Percentiles rank a stretch among this genome's conserved stretches.
phyloP scores from a whole-genome alignment of 2,113 vertebrate species.

The Strigops habroptila region DNA sequence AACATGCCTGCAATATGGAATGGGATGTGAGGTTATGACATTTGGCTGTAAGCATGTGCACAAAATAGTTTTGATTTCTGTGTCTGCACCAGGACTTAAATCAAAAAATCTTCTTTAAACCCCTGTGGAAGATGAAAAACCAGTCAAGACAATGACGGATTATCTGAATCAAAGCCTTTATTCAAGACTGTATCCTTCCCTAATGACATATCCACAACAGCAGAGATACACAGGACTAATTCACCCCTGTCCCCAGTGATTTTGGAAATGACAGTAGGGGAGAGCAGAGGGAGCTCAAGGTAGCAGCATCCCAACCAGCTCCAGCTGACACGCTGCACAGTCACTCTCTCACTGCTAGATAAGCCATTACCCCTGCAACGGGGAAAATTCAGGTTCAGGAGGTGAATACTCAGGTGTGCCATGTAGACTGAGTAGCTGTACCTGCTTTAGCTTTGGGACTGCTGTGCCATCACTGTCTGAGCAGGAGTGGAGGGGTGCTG shows the following conservation, averaged over 20 bases:
- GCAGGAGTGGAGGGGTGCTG: fast-evolving
- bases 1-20: background rate
- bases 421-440: fast-evolving
- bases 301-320: background rate
- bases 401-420: background rate
- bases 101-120: background rate
- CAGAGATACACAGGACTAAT: background rate
- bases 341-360: fast-evolving
- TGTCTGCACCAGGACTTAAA: background rate
- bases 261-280: background rate
- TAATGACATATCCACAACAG: background rate
- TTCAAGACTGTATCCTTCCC: background rate
- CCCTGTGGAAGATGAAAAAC: background rate
- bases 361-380: background rate
- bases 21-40: background rate
- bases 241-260: background rate
- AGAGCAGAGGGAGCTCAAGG: background rate
- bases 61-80: background rate
- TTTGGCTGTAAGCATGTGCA: background rate
- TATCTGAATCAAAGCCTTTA: background rate
- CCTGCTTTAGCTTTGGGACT: background rate
- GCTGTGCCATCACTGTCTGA: background rate
- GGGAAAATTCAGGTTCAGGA: background rate
- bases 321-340: background rate
- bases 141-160: background rate